Evolutionary conservation across 2,797 vertebrate species (phyloP).

Genomic region (Dicrostonyx torquatus): DNA sequence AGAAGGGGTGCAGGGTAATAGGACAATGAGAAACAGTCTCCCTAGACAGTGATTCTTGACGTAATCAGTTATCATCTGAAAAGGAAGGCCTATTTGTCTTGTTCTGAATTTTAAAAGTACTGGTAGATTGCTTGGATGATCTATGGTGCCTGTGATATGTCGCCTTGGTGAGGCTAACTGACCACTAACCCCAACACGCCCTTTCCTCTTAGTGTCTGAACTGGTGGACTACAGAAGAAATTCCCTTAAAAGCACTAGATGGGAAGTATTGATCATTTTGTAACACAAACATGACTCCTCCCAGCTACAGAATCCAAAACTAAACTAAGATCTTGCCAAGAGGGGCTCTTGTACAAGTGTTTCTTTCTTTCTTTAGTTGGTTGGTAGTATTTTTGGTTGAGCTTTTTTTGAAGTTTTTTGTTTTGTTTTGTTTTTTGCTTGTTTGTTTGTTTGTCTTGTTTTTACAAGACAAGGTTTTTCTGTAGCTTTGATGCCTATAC

Average conservation of each 20-base stretch:
- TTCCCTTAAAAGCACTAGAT: not conserved
- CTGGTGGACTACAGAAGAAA: not conserved
- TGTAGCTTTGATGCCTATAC: too few relatives aligned
- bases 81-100: not conserved
- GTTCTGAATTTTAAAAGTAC: not conserved
- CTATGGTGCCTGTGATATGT: rapidly evolving
- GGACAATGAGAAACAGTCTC: not conserved
- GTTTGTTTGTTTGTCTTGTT: too few relatives aligned
- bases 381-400: too few relatives aligned
- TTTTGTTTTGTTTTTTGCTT: too few relatives aligned
- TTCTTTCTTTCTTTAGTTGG: too few relatives aligned
- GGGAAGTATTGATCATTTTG: not conserved
- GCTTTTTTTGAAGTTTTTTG: too few relatives aligned
- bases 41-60: not conserved
- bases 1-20: not conserved
- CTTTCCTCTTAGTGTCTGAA: not conserved
- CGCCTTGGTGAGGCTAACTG: rapidly evolving
- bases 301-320: not conserved
- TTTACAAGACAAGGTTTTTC: too few relatives aligned
- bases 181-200: rapidly evolving
- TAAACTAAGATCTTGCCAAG: not conserved
- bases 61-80: not conserved
- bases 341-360: not conserved
- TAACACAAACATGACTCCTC: not conserved
- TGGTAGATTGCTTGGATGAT: not conserved